A percentile compares a stretch with the other conserved stretches of the same genome.
These are phyloP conservation scores for Periophthalmodon schlosseri DNA, from an alignment of 2,113 vertebrate genomes.

Conservation along the genomic window DNA sequence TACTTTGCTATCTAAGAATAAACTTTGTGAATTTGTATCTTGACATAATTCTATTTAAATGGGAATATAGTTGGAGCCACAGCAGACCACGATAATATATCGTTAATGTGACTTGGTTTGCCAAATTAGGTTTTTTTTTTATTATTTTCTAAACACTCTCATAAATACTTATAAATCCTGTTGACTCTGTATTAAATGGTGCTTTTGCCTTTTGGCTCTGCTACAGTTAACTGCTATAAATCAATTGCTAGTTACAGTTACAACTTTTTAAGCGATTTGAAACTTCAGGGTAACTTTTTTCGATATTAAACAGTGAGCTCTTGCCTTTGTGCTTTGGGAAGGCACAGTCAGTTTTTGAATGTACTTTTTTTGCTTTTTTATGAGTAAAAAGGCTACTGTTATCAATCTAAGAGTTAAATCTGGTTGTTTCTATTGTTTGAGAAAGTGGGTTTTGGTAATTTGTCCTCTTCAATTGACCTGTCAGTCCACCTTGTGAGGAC, in stretches of 20 bases:
- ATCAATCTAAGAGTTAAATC: neutral
- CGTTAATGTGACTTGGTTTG: too few relatives aligned
- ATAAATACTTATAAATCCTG: too few relatives aligned
- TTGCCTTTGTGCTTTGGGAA: too few relatives aligned
- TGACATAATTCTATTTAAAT: too few relatives aligned
- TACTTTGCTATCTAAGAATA: too few relatives aligned
- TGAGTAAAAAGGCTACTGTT: neutral
- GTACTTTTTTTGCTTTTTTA: too few relatives aligned
- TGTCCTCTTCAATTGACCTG: neutral
- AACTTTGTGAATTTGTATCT: too few relatives aligned
- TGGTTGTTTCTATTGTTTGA: neutral
- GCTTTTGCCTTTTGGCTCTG: neutral
- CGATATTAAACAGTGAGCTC: neutral
- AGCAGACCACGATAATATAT: too few relatives aligned
- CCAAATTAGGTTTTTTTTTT: neutral
- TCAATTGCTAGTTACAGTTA: neutral
- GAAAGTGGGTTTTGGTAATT: neutral
- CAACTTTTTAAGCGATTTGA: neutral
- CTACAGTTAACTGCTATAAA: neutral
- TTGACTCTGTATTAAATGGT: neutral
- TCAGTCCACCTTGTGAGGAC: neutral
- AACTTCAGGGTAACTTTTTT: neutral
- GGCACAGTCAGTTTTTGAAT: too few relatives aligned
- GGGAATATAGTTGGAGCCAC: too few relatives aligned
- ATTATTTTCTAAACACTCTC: neutral